Evolutionary conservation across 2,113 vertebrate species (phyloP).

Genomic region (Anolis sagrei): DNA sequence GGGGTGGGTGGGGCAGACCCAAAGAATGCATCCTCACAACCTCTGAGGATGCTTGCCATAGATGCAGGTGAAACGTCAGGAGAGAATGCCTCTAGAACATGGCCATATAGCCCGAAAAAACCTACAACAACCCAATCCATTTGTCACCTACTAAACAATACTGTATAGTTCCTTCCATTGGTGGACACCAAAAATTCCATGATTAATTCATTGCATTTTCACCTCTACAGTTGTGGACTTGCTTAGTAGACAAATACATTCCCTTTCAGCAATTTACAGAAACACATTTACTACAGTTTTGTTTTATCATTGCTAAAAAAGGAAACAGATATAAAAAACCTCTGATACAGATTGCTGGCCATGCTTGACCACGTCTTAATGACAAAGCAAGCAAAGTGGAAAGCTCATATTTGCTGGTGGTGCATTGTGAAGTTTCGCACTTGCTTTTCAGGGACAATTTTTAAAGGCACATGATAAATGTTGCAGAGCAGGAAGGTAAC

Average conservation of each 20-base stretch:
- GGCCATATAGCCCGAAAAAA: too few relatives aligned
- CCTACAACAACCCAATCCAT: too few relatives aligned
- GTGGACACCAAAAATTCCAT: neutral
- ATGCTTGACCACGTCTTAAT: constrained; percentile 52
- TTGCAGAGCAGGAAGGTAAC: rapidly evolving
- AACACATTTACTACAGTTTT: neutral
- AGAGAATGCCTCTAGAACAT: too few relatives aligned
- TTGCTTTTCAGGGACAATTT: constrained; percentile 27
- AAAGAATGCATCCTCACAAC: too few relatives aligned
- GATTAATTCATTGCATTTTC: constrained; percentile 37
- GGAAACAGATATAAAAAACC: constrained; percentile 28
- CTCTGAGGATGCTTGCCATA: too few relatives aligned
- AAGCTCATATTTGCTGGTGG: constrained; percentile 1
- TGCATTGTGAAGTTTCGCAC: neutral
- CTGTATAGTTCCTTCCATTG: neutral
- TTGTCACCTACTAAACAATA: too few relatives aligned
- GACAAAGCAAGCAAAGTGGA: constrained; percentile 51
- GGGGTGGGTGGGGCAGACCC: too few relatives aligned
- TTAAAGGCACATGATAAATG: neutral
- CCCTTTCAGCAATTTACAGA: constrained; percentile 7
- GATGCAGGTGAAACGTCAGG: too few relatives aligned
- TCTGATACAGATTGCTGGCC: constrained; percentile 37
- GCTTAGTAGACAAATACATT: constrained; percentile 25
- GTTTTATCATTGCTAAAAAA: constrained; percentile 35
- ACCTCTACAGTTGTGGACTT: neutral